Evolutionary conservation across 1,140 invertebrate species (phyloP), one percentile per base, ranked within the genome.

Genomic region (Drosophila micromelanica): DNA sequence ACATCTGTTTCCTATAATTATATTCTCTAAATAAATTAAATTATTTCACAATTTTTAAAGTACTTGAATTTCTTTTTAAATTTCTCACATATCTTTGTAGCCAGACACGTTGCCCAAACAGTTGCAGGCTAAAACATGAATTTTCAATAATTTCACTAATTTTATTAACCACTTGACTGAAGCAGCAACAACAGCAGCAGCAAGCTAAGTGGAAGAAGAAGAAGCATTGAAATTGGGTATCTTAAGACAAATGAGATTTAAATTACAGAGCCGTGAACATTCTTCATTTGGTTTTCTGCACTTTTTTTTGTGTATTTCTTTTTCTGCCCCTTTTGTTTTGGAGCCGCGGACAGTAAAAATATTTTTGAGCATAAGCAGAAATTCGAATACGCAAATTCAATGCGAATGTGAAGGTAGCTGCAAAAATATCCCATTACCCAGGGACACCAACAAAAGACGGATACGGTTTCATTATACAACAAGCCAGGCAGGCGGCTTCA

Each of bases 351-450:
- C 20, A 27, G 35, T 40, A 9, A 17, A 85, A 82, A 78, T 87
- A 78, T 82, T 86, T 82, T 78, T 78, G 74, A 70, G 76, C 77
- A 86, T 86, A 87, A 82, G 81, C 81, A 86, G 78, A 82, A 86
- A 86, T 78, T 76, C 70, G 76, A 87, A 72, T 40, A 64, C 51
- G 62, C 30, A 69, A 61, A 43, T 48, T 30, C 37, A 72, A 57
- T 64, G 27, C 49, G 49, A 55, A 43, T 42, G 49, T 45, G n/a
- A 68, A 60, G 64, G 55, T 60, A 68, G 63, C 63, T 55, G 27
- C 17, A 65, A 86, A 86, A 89, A 85, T 87, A 86, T 86, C 82
- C 54, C 76, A 78, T 86, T 86, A 78, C 82, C 76, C 73, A 73
- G 76, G 67, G 23, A 23, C 15, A 46, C 30, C 15, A 42, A 9